Percentiles rank a stretch among this genome's conserved stretches.
phyloP scores from a whole-genome alignment of 1,140 invertebrate species.

The Elymnias hypermnestra region DNA sequence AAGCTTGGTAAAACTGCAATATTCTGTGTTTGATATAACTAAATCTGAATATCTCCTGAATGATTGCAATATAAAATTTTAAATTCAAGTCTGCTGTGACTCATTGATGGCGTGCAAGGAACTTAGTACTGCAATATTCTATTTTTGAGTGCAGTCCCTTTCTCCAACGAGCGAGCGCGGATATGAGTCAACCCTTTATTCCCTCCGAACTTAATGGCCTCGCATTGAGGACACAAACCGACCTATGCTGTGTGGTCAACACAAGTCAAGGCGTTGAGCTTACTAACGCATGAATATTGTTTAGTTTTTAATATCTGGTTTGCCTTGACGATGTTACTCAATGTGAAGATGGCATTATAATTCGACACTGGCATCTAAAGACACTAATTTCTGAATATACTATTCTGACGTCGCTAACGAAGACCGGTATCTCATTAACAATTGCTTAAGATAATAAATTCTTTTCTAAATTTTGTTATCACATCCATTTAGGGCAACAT shows the following conservation, averaged over 20 bases:
- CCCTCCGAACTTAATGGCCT: constrained; percentile 30
- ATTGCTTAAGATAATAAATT: no score
- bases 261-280: constrained; percentile 44
- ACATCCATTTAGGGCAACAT: no score
- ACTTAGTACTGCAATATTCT: constrained; percentile 6
- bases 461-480: no score
- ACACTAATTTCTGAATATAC: constrained; percentile 43
- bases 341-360: constrained; percentile 50
- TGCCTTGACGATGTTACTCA: constrained; percentile 57
- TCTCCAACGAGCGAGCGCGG: constrained; percentile 13
- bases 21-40: constrained; percentile 11
- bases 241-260: constrained; percentile 35
- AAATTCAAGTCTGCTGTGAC: neutral
- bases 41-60: no score
- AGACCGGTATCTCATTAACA: no score
- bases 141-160: constrained; percentile 12
- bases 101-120: constrained; percentile 3
- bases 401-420: no score
- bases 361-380: constrained; percentile 28
- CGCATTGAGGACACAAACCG: no score
- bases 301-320: constrained; percentile 60
- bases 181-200: constrained; percentile 56
- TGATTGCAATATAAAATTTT: no score
- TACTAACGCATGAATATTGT: constrained; percentile 53
- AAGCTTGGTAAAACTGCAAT: constrained; percentile 4